Evolutionary conservation across 2,888 invertebrate species (phyloP).

Genomic region (Polyommatus icarus): DNA sequence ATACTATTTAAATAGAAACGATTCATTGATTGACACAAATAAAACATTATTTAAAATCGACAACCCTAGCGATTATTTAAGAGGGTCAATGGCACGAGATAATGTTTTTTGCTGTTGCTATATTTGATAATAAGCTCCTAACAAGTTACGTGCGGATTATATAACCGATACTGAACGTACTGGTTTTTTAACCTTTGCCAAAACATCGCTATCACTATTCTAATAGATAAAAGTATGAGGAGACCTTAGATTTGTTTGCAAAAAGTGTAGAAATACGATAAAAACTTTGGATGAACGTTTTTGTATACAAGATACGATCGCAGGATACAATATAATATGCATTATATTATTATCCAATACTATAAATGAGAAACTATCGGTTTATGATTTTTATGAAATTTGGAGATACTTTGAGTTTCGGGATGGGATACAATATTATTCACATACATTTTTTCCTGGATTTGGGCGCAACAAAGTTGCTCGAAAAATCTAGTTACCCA

Average conservation of each 20-base stretch:
- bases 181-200: slow-evolving; percentile 4
- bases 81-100: slow-evolving; percentile 34
- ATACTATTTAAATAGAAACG: background rate
- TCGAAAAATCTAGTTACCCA: too few relatives aligned
- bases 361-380: too few relatives aligned
- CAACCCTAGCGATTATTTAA: slow-evolving; percentile 17
- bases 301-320: too few relatives aligned
- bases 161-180: slow-evolving; percentile 11
- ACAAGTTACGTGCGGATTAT: background rate
- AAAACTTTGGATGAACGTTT: background rate
- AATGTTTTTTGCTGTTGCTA: slow-evolving; percentile 18
- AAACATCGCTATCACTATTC: background rate
- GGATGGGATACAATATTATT: too few relatives aligned
- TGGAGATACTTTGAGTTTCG: too few relatives aligned
- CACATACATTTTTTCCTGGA: too few relatives aligned
- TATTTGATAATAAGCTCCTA: slow-evolving; percentile 19
- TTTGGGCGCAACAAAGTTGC: too few relatives aligned
- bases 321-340: too few relatives aligned
- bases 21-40: background rate
- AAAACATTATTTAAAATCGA: background rate
- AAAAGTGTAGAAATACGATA: background rate
- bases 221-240: background rate
- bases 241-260: background rate
- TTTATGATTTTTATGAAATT: too few relatives aligned
- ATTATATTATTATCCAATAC: too few relatives aligned